Percentiles rank a stretch among this genome's conserved stretches.
These are phyloP conservation scores for Acanthurus lineatus DNA, from an alignment of 2,797 vertebrate species.

Conservation along the genomic window DNA sequence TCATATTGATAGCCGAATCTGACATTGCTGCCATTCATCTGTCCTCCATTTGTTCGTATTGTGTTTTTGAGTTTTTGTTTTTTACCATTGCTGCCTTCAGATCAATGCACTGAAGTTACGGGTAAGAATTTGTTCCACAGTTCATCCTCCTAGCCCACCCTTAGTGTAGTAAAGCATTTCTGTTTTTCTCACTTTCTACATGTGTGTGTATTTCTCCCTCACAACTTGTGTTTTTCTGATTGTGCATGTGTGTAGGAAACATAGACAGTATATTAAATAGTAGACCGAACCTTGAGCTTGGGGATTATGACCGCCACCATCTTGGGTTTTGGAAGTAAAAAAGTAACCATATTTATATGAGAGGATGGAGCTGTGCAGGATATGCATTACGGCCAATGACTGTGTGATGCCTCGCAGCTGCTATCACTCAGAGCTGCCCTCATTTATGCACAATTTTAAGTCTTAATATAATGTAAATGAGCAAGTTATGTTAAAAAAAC, in stretches of 20 bases:
- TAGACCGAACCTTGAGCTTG: too few species aligned
- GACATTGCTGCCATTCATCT: conserved; percentile 39
- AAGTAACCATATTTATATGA: too few species aligned
- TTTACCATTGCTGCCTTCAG: conserved; percentile 82
- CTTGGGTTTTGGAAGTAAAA: too few species aligned
- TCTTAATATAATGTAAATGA: too few species aligned
- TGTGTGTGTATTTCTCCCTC: not conserved
- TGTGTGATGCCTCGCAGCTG: too few species aligned
- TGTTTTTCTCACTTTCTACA: conserved; percentile 16
- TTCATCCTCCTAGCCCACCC: conserved; percentile 21
- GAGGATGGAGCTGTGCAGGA: too few species aligned
- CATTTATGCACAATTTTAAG: too few species aligned
- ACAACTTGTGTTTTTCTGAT: not conserved
- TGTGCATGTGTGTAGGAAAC: not conserved
- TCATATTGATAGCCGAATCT: not conserved
- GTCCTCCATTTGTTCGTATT: conserved; percentile 69
- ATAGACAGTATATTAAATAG: not conserved
- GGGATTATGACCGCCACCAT: too few species aligned
- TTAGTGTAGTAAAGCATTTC: conserved; percentile 8
- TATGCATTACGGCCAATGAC: too few species aligned
- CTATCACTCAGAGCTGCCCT: too few species aligned
- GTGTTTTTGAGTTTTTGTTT: conserved; percentile 61
- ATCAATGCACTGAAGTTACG: conserved; percentile 86
- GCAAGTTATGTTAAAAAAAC: too few species aligned
- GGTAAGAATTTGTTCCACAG: conserved; percentile 82